Conservation (phyloP, 2,888 invertebrate species). For the Phlogophora meticulosa region DNA sequence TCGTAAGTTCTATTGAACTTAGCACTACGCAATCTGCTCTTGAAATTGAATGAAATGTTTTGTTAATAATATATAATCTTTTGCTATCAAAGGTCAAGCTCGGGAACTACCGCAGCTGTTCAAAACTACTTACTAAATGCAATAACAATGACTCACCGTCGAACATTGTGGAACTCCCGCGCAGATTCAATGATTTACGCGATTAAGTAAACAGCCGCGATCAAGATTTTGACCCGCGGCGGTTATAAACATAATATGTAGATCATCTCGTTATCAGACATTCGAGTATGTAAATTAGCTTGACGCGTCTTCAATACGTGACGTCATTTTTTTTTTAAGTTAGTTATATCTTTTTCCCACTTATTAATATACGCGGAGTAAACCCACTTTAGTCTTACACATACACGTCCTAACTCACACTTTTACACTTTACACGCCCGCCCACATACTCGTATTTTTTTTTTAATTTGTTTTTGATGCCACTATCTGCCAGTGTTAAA, state of each 20-base stretch:
- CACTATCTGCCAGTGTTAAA: too few relatives aligned
- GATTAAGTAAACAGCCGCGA: constrained; percentile 5
- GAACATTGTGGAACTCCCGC: constrained; percentile 17
- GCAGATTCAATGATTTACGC: neutral
- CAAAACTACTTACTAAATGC: neutral
- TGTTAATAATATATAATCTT: constrained; percentile 34
- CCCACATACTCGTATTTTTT: too few relatives aligned
- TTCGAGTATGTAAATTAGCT: neutral
- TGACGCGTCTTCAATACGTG: neutral
- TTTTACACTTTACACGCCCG: too few relatives aligned
- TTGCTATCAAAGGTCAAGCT: constrained; percentile 16
- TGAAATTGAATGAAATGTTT: constrained; percentile 31
- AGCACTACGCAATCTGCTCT: constrained; percentile 12
- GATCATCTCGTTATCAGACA: neutral
- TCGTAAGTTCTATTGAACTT: constrained; percentile 12
- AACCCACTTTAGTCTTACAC: too few relatives aligned
- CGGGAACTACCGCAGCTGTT: constrained; percentile 12
- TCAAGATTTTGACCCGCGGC: neutral
- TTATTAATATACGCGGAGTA: too few relatives aligned
- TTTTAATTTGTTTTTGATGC: too few relatives aligned
- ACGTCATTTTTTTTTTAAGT: neutral
- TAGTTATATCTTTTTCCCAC: too few relatives aligned
- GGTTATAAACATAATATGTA: constrained; percentile 4
- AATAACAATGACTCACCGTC: constrained; percentile 29
- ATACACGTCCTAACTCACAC: too few relatives aligned